Conservation (phyloP, 2,113 vertebrate genomes). For the Pholis gunnellus region DNA sequence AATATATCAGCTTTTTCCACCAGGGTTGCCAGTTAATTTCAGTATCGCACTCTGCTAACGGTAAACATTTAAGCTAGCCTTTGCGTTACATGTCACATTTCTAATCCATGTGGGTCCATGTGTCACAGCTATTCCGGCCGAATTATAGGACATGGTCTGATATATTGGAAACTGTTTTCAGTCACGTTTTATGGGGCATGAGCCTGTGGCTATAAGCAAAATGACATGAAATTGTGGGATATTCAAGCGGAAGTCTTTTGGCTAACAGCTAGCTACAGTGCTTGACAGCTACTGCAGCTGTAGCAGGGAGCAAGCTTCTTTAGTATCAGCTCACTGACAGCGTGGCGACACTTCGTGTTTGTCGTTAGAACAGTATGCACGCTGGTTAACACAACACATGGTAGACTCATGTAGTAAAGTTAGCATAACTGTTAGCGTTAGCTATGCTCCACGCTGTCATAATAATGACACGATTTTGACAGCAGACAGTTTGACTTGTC, state of each 20-base stretch:
- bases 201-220: background rate
- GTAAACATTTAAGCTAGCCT: background rate
- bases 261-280: background rate
- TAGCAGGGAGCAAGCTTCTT: background rate
- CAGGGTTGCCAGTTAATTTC: background rate
- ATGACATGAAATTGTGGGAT: background rate
- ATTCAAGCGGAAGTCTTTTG: background rate
- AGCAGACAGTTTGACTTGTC: background rate
- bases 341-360: background rate
- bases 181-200: fast-evolving
- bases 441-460: background rate
- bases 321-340: background rate
- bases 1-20: background rate
- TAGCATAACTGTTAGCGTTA: too few species aligned
- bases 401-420: background rate
- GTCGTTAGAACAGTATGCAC: background rate
- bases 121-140: background rate
- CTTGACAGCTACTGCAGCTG: background rate
- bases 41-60: fast-evolving
- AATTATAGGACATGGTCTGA: background rate
- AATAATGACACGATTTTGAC: background rate
- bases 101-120: fast-evolving
- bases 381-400: background rate
- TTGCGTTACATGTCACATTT: background rate
- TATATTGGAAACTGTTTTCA: fast-evolving